Evolutionary conservation across 2,113 vertebrate genomes (phyloP).

Genomic region (Okapia johnstoni): DNA sequence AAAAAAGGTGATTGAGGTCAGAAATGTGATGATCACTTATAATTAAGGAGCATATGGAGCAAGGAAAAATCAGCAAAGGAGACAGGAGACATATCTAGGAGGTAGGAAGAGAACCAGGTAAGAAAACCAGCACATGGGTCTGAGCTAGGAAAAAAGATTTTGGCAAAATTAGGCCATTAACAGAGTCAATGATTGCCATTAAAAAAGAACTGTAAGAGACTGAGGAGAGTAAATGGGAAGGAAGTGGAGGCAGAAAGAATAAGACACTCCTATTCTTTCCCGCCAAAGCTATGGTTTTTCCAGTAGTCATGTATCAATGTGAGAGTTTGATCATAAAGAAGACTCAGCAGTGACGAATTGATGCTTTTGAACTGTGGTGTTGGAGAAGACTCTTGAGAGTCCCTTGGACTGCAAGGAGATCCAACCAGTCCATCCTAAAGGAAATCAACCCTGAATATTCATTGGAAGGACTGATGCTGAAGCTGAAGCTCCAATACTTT

Average conservation of each 20-base stretch:
- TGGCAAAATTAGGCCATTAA: neutral
- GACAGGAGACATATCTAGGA: neutral
- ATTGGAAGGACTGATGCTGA: neutral
- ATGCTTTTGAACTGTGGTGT: neutral
- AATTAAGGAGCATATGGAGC: neutral
- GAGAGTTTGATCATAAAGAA: neutral
- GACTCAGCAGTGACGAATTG: fast-evolving
- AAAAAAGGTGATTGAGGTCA: neutral
- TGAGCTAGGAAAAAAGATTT: neutral
- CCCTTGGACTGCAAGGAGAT: neutral
- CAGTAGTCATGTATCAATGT: neutral
- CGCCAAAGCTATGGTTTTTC: neutral
- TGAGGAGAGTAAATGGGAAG: neutral
- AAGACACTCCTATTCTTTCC: neutral
- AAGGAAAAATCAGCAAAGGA: neutral
- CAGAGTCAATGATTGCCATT: neutral
- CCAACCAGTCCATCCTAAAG: neutral
- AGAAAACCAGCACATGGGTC: neutral
- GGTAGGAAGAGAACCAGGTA: neutral
- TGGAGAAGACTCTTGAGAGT: neutral
- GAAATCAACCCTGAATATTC: neutral
- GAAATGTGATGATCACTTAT: neutral
- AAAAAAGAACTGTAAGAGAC: neutral
- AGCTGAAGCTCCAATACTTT: neutral
- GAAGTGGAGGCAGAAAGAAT: neutral